Evolutionary conservation across 2,797 vertebrate genomes (phyloP).

Genomic region (Danionella dracula): DNA sequence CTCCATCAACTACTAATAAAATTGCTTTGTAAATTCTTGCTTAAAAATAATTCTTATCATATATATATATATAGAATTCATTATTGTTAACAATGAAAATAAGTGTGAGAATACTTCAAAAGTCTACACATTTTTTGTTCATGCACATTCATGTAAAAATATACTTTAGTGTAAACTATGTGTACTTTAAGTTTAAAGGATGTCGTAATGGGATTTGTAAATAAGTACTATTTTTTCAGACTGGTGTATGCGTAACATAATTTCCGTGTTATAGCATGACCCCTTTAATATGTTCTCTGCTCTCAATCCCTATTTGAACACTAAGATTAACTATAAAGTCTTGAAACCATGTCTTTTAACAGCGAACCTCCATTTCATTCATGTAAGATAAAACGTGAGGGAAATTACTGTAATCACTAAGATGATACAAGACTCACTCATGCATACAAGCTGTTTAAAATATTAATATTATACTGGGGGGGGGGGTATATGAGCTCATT

Average conservation of each 20-base stretch:
- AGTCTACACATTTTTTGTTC: background rate
- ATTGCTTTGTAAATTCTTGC: no score
- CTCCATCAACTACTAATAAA: no score
- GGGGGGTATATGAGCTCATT: conserved; percentile 69
- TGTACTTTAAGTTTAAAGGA: background rate
- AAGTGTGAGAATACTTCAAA: no score
- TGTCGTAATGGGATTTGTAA: no score
- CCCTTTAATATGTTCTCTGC: no score
- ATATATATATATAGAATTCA: no score
- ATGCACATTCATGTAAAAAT: background rate
- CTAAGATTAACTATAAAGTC: background rate
- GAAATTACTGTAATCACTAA: conserved; percentile 62
- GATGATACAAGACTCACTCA: conserved; percentile 61
- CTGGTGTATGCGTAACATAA: background rate
- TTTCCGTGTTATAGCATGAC: background rate
- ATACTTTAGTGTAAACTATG: background rate
- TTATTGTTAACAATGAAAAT: no score
- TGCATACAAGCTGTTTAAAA: conserved; percentile 61
- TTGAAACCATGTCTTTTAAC: background rate
- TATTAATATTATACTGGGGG: no score
- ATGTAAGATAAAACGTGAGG: conserved; percentile 40
- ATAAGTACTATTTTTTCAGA: background rate
- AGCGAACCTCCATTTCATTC: background rate
- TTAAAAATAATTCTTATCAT: no score
- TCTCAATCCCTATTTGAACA: no score